Percentiles rank a stretch among this genome's conserved stretches.
These are phyloP conservation scores for Dendrolimus punctatus DNA, from an alignment of 1,140 invertebrate genomes.

Conservation along the genomic window DNA sequence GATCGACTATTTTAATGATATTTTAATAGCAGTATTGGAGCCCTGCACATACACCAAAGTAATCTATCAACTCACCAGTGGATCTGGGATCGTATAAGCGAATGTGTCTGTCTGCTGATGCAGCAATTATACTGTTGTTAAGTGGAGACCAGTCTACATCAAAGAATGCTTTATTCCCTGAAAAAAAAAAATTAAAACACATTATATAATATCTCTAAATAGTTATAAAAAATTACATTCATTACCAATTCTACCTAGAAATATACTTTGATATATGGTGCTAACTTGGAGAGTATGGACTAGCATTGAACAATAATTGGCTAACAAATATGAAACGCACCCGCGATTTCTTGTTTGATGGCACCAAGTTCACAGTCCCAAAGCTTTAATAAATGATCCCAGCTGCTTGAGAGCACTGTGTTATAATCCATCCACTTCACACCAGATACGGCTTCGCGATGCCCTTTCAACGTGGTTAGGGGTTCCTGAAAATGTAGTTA, in stretches of 20 bases:
- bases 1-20: too few relatives aligned
- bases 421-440: conserved; percentile 86
- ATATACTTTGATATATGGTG: too few relatives aligned
- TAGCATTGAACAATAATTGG: too few relatives aligned
- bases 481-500: conserved; percentile 77
- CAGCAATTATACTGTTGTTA: conserved; percentile 84
- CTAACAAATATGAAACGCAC: conserved; percentile 38
- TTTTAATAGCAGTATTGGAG: too few relatives aligned
- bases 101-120: conserved; percentile 92
- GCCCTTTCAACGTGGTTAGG: conserved; percentile 90
- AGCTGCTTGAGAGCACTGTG: conserved; percentile 86
- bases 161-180: conserved; percentile 91
- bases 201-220: background rate
- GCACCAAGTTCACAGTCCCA: conserved; percentile 94
- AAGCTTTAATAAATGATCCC: conserved; percentile 96
- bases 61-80: conserved; percentile 74
- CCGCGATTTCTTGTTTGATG: conserved; percentile 85
- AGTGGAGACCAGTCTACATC: conserved; percentile 87
- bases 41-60: conserved; percentile 1
- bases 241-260: too few relatives aligned
- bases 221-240: background rate
- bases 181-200: conserved; percentile 14
- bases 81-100: conserved; percentile 93
- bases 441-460: conserved; percentile 91
- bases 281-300: too few relatives aligned